These are phyloP conservation scores for Holothuria leucospilota DNA, from an alignment of 53 echinoderm and acorn worm species.

Conservation along the genomic window DNA sequence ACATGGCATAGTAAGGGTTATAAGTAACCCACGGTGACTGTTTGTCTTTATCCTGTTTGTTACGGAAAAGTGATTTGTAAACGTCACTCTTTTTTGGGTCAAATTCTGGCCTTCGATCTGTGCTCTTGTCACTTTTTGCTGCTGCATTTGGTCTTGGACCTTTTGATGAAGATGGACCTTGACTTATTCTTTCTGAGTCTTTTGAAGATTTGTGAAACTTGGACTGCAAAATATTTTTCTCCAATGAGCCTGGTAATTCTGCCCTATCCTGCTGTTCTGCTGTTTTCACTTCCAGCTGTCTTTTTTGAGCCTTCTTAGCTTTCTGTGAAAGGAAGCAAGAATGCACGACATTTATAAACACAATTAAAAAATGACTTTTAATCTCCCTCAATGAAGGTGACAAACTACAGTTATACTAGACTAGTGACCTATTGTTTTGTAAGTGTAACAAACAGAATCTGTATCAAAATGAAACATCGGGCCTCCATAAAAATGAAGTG, in stretches of 20 bases:
- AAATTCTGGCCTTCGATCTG: slow-evolving; percentile 66
- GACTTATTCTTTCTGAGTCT: not conserved
- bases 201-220: slow-evolving; percentile 48
- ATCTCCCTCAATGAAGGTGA: too few relatives aligned
- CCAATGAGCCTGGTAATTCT: not conserved
- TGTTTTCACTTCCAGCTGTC: slow-evolving; percentile 63
- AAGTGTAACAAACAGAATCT: too few relatives aligned
- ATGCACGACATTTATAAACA: too few relatives aligned
- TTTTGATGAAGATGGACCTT: slow-evolving; percentile 9
- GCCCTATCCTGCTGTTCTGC: not conserved
- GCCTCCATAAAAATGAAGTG: too few relatives aligned
- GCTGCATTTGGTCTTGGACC: slow-evolving; percentile 9
- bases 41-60: slow-evolving; percentile 70
- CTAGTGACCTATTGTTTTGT: too few relatives aligned
- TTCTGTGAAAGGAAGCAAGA: slow-evolving; percentile 62
- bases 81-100: slow-evolving; percentile 81
- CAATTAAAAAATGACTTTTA: too few relatives aligned
- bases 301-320: slow-evolving; percentile 93
- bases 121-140: slow-evolving; percentile 9
- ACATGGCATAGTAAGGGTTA: slow-evolving; percentile 94
- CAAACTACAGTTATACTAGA: too few relatives aligned
- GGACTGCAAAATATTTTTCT: not conserved
- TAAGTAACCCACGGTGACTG: slow-evolving; percentile 90
- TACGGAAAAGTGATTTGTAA: slow-evolving; percentile 86
- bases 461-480: too few relatives aligned